Percentiles rank a stretch among this genome's conserved stretches.
These are phyloP conservation scores for Drosophila tripunctata DNA, from an alignment of 2,888 invertebrate genomes.

Conservation along the genomic window DNA sequence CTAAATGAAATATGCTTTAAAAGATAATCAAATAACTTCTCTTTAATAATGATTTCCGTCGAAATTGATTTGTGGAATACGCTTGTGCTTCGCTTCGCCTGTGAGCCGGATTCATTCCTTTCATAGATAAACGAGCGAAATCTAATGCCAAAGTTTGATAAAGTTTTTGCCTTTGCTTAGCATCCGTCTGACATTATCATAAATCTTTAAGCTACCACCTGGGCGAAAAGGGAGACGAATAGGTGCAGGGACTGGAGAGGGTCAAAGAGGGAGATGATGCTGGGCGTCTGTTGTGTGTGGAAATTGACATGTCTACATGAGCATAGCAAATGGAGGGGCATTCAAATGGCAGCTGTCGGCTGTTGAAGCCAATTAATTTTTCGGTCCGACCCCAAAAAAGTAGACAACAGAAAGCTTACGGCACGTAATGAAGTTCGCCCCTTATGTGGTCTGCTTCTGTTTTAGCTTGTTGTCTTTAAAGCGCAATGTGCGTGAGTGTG, in stretches of 20 bases:
- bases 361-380: conserved; percentile 70
- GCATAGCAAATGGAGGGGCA: conserved; percentile 57
- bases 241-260: not conserved
- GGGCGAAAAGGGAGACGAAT: not conserved
- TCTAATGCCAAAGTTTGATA: conserved; percentile 63
- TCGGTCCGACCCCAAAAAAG: conserved; percentile 42
- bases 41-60: not conserved
- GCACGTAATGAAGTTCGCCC: conserved; percentile 59
- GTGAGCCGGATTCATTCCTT: conserved; percentile 59
- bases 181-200: conserved; percentile 63
- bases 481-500: conserved; percentile 45
- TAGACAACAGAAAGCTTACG: conserved; percentile 14
- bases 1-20: not conserved
- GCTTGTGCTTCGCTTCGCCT: conserved; percentile 8
- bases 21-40: not conserved
- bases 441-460: conserved; percentile 2
- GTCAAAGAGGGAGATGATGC: not conserved
- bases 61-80: conserved; percentile 21
- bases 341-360: conserved; percentile 71
- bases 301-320: conserved; percentile 65
- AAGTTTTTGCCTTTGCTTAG: conserved; percentile 50
- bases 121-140: conserved; percentile 72
- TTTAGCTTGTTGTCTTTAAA: conserved; percentile 38
- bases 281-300: conserved; percentile 9
- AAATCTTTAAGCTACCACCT: conserved; percentile 72